Evolutionary conservation across 2,113 vertebrate species (phyloP), one percentile per base, ranked within the genome.

Genomic region (Ranitomeya variabilis): DNA sequence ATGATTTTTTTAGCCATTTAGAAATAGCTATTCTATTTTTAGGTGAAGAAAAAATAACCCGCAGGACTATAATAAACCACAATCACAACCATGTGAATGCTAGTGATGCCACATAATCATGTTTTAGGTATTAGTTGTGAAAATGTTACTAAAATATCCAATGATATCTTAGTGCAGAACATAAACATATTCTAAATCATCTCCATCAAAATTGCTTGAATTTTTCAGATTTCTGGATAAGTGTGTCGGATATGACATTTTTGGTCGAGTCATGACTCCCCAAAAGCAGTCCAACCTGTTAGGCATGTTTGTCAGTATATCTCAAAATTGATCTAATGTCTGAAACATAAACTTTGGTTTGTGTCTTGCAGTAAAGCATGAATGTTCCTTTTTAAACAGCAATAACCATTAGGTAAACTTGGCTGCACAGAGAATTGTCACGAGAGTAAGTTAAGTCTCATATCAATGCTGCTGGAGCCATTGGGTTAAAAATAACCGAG

Each of bases 291-390:
- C 45, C 21, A 54, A 83, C 81, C 66, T 67, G 81, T 52, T 83
- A 7, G 62, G 37, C 31, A 21, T 14, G 31, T 80, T 13, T 21
- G 9, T 45, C 19, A 64, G 19, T 51, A 83, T 52, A 37, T 83
- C 45, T 66, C 19, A 21, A 83, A n/a, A 54, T 67, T 7, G 7
- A 69, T 15, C 45, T 80, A 23, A n/a, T 83, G 69, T 83, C 62
- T 62, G 19, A 69, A 69, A 54, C 81, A 69, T 83, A 83, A 83
- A 83, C 81, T 67, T 52, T 83, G 45, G 45, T 52, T 83, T 83
- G n/a, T 54, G 62, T 83, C 81, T 54, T 67, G 51, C 64, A 54
- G 64, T 83, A 83, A 54, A 83, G 62, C 81, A 62, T 67, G 64
- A 67, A 64, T 12, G 77, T 57, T 3, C 6, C 11, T 10, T 45